Evolutionary conservation across 92 coral and sea anemone genomes (phyloP), one percentile per base, ranked within the genome.

Genomic region (Zoanthus solanderi): DNA sequence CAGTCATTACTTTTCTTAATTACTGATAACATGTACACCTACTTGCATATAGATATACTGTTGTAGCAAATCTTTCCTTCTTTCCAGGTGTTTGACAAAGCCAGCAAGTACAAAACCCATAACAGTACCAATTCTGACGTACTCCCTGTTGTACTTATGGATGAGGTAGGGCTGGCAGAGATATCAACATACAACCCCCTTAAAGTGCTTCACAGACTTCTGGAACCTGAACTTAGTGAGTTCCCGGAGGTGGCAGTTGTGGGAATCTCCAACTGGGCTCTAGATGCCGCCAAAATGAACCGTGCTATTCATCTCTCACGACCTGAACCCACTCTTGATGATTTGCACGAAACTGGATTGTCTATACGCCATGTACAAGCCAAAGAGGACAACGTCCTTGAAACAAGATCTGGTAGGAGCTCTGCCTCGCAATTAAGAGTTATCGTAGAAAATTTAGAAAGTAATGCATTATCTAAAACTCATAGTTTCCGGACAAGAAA

Each of bases 251-350:
- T 88, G 17, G 90, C 90, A 18, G 90, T 88, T n/a, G 90, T 82
- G 45, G 85, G 85, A 12, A 81, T 80, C 6, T 80, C 85, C 85
- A 80, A 80, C 44, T 80, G 85, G 85, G 85, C 85, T 7, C 84
- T 89, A 15, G 92, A 89, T 85, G 92, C 92, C 0, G 92, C 92
- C 69, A 89, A 89, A 71, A 89, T 89, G 92, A 89, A 89, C 82
- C 77, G 92, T 84, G 92, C 92, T 5, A 89, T 85, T 60, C 92
- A 89, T 44, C 87, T 89, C 76, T 89, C 92, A 53, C 82, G 92
- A 32, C 92, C 92, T 16, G 89, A 84, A 71, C 92, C 92, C 4
- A 84, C 92, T 0, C 71, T 53, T 18, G 57, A 78, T 0, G 92
- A 89, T 76, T 73, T 89, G 17, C 71, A 78, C 83, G 90, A 87